These are phyloP conservation scores for Osedax fenrisi DNA, from an alignment of 2,888 invertebrate genomes.

Conservation along the genomic window DNA sequence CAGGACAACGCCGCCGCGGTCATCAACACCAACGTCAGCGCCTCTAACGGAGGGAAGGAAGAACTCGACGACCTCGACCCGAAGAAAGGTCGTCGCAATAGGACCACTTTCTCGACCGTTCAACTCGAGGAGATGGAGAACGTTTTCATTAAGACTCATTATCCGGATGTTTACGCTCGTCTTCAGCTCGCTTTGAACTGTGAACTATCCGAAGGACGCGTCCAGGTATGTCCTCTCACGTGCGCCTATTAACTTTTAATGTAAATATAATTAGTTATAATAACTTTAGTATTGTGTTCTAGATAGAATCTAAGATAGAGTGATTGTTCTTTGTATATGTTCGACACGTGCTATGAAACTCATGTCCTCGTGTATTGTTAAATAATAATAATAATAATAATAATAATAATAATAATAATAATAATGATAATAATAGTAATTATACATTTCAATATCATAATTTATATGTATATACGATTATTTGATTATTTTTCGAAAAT, in stretches of 20 bases:
- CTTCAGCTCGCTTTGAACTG: constrained; percentile 49
- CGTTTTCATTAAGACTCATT: constrained; percentile 51
- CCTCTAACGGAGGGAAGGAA: constrained; percentile 15
- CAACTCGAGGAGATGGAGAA: constrained; percentile 51
- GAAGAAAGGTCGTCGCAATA: constrained; percentile 48
- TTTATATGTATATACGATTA: too few relatives aligned
- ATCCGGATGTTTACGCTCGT: constrained; percentile 50
- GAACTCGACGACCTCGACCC: constrained; percentile 35
- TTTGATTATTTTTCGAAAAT: too few relatives aligned
- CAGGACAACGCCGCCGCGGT: too few relatives aligned
- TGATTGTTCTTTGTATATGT: too few relatives aligned
- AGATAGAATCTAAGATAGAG: too few relatives aligned
- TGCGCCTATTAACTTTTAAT: too few relatives aligned
- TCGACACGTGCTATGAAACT: neutral
- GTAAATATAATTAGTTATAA: too few relatives aligned
- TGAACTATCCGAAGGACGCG: constrained; percentile 49
- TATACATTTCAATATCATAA: too few relatives aligned
- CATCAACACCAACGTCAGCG: too few relatives aligned
- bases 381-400: neutral
- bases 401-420: constrained; percentile 2
- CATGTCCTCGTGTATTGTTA: neutral
- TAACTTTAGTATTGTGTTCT: too few relatives aligned
- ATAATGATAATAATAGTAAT: too few relatives aligned
- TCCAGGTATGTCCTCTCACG: constrained; percentile 42
- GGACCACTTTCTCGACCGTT: constrained; percentile 51